Conservation (phyloP, 2,113 vertebrate genomes). For the Columba livia region DNA sequence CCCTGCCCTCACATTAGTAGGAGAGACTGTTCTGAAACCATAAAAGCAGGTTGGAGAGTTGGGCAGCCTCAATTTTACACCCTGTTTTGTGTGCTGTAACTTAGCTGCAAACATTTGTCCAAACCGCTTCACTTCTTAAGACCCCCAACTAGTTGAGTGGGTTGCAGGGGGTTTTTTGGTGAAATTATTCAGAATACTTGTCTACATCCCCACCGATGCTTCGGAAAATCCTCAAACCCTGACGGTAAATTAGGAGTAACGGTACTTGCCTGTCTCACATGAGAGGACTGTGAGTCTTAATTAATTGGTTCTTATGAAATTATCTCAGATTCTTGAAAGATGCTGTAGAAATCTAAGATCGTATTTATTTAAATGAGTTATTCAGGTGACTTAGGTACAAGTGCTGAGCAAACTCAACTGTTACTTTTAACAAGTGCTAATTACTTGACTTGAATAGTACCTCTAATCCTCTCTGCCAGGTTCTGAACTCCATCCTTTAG, state of each 20-base stretch:
- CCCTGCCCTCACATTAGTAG: background rate
- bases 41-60: background rate
- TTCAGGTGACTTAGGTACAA: background rate
- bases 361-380: background rate
- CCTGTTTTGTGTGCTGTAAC: background rate
- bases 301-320: constrained; percentile 12
- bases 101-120: background rate
- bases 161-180: background rate
- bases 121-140: background rate
- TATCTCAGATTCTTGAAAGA: background rate
- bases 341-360: background rate
- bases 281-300: background rate
- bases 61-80: background rate
- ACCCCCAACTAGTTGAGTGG: background rate
- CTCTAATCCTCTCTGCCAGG: background rate
- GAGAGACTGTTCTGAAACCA: background rate
- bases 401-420: background rate
- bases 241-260: background rate
- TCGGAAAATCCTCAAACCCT: background rate
- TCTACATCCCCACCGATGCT: background rate
- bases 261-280: background rate
- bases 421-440: background rate
- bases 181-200: background rate
- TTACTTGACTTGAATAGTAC: background rate
- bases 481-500: background rate